Percentiles rank a stretch among this genome's conserved stretches.
phyloP scores from a whole-genome alignment of 2,113 vertebrate species.

The Halichoeres trimaculatus region DNA sequence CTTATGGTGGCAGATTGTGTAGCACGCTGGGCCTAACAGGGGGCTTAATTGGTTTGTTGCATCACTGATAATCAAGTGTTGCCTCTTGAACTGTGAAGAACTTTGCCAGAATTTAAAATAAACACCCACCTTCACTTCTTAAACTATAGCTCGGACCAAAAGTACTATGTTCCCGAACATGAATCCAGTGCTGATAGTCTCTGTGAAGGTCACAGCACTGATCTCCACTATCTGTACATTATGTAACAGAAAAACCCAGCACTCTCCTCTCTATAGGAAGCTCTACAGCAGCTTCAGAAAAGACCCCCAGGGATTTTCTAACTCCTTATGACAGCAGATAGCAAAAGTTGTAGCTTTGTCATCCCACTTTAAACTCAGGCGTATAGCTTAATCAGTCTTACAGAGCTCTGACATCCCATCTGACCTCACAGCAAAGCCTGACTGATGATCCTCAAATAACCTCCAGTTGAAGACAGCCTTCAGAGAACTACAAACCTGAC shows the following conservation, averaged over 20 bases:
- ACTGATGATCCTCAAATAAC: slow-evolving; percentile 12
- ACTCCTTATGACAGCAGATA: slow-evolving; percentile 20
- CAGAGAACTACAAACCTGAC: background rate
- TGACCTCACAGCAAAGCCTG: background rate
- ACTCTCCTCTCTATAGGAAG: slow-evolving; percentile 19
- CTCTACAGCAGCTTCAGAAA: slow-evolving; percentile 13
- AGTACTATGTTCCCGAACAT: slow-evolving; percentile 7
- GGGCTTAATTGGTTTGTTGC: slow-evolving; percentile 42
- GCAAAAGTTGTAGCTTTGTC: background rate
- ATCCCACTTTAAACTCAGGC: background rate
- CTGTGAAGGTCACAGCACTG: slow-evolving; percentile 5
- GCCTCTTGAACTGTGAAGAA: slow-evolving; percentile 17
- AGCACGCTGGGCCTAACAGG: background rate
- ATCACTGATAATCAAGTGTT: slow-evolving; percentile 34
- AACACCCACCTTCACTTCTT: slow-evolving; percentile 24
- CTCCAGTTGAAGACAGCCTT: background rate
- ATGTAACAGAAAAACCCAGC: slow-evolving; percentile 29
- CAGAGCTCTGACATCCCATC: too few species aligned
- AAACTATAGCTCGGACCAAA: slow-evolving; percentile 13
- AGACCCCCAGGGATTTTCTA: slow-evolving; percentile 15
- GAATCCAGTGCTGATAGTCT: slow-evolving; percentile 16
- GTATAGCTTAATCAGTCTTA: too few species aligned
- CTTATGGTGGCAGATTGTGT: slow-evolving; percentile 7
- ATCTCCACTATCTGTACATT: background rate
- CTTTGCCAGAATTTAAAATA: slow-evolving; percentile 23